Conservation (phyloP, 2,113 vertebrate genomes). For the Bothrops jararaca region DNA sequence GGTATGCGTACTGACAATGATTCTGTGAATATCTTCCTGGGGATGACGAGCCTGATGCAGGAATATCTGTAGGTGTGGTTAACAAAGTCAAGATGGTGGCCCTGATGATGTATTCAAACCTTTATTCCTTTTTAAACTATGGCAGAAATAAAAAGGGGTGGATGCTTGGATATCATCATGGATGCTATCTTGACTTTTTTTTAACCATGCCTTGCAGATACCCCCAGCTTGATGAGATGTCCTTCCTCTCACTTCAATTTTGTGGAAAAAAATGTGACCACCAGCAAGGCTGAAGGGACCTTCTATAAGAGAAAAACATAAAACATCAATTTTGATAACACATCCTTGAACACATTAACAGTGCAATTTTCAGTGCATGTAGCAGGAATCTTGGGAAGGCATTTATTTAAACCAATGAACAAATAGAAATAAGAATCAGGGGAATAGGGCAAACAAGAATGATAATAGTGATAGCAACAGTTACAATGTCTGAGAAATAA, state of each 20-base stretch:
- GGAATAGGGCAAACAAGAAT: not conserved
- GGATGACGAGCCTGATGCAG: not conserved
- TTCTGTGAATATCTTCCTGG: not conserved
- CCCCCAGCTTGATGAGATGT: not conserved
- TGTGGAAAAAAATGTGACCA: not conserved
- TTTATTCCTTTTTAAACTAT: not conserved
- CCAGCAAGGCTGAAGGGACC: not conserved
- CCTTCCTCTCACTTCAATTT: not conserved
- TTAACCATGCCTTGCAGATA: not conserved
- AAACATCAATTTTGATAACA: not conserved
- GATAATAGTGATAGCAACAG: not conserved
- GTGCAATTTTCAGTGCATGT: not conserved
- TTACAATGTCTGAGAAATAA: not conserved
- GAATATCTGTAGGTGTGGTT: not conserved
- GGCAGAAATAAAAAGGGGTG: not conserved
- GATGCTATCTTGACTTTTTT: not conserved
- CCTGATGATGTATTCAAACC: not conserved
- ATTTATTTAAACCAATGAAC: not conserved
- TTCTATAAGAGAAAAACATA: not conserved
- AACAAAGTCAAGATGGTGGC: not conserved
- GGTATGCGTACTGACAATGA: not conserved
- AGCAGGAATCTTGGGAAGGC: not conserved
- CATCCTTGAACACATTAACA: not conserved
- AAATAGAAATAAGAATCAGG: not conserved
- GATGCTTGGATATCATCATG: not conserved